Base-by-base conservation (phyloP, 2,797 vertebrate species). In the Hephaestus fuliginosus region DNA sequence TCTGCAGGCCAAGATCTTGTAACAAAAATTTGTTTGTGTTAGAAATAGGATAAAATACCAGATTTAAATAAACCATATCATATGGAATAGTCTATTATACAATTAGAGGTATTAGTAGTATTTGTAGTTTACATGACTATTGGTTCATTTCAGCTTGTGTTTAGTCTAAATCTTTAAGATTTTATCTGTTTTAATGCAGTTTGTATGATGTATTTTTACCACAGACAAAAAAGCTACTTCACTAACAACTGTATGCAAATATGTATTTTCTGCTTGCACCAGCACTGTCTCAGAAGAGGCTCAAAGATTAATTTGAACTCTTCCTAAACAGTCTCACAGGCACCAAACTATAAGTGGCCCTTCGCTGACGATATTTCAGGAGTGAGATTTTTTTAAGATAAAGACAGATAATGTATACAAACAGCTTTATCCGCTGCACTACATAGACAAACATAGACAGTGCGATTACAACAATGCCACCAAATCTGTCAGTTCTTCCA, bases 231-330 rank as follows among this genome's bases (percentile, higher is more conserved):
- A 28, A 6, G 10, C 48, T 53, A 60, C 67, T 53, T 83, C 63
- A 78, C 78, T 75, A 79, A 79, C 58, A 77, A 55, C 33, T 66
- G 66, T 70, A 83, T 89, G 80, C 53, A 86, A 86, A 84, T 89
- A 70, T 57, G 58, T 68, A 4, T 67, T 75, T 82, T 80, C 62
- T 88, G 83, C 81, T 72, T 76, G 39, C 75, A 78, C 17, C 63
- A 80, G 43, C 72, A 36, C 3, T 43, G 36, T 65, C 57, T 84
- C 57, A 68, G 51, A 75, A 61, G 25, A 51, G 36, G 56, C 81
- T 80, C 49, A 25, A 41, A 67, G 61, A 83, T 85, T 72, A 68
- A 81, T 79, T 52, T 77, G 58, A 87, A 80, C 33, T 79, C 56
- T 48, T 36, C 33, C 63, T 64, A 51, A 78, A 80, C 30, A 58